phyloP scores from a whole-genome alignment of 1,140 invertebrate genomes.

The Saccostrea echinata region DNA sequence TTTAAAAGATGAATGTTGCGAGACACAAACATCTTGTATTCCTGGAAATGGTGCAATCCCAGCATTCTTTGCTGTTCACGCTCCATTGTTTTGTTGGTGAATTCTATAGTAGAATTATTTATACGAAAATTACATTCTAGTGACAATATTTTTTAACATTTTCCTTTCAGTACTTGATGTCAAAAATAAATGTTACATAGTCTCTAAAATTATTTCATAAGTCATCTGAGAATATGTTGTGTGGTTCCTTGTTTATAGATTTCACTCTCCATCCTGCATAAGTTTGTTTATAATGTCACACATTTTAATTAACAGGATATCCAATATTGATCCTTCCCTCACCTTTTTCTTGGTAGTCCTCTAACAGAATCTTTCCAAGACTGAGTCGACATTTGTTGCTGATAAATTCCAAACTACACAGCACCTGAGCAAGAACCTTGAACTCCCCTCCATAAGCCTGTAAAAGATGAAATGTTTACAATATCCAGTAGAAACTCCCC shows the following conservation, averaged over 20 bases:
- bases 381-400: conserved; percentile 73
- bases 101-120: conserved; percentile 39
- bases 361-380: conserved; percentile 68
- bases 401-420: conserved; percentile 75
- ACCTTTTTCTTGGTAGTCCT: conserved; percentile 75
- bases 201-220: too few relatives aligned
- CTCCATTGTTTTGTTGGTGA: conserved; percentile 61
- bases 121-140: not conserved
- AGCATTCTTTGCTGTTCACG: conserved; percentile 69
- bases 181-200: not conserved
- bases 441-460: conserved; percentile 67
- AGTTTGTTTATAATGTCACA: too few relatives aligned
- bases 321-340: not conserved
- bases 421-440: conserved; percentile 63
- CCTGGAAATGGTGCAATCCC: conserved; percentile 55
- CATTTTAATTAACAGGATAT: not conserved
- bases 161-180: not conserved
- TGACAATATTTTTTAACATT: not conserved
- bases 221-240: too few relatives aligned
- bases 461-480: conserved; percentile 34
- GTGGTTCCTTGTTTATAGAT: too few relatives aligned
- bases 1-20: conserved; percentile 72
- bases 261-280: too few relatives aligned
- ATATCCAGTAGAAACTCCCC: too few relatives aligned
- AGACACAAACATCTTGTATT: conserved; percentile 75